Conservation (phyloP, 2,888 invertebrate species). For the Tenthredo notha region DNA sequence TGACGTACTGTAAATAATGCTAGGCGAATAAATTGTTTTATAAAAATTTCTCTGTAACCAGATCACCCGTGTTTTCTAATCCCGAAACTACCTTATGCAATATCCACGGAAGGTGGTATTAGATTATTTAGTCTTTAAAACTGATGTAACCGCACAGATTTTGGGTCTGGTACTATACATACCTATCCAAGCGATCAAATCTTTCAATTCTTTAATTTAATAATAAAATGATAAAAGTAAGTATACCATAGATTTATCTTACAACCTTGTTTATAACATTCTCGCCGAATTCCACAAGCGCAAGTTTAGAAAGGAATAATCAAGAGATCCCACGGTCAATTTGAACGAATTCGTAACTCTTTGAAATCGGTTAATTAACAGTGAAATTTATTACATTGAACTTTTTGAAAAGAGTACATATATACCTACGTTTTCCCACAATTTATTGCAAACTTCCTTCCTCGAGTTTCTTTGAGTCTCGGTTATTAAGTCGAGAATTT, state of each 20-base stretch:
- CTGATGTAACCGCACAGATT: not conserved
- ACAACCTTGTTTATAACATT: not conserved
- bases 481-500: not conserved
- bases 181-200: not conserved
- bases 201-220: not conserved
- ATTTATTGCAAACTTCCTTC: not conserved
- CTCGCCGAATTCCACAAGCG: not conserved
- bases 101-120: not conserved
- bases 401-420: not conserved
- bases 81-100: constrained; percentile 3
- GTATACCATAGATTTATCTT: not conserved
- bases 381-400: constrained; percentile 14
- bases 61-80: constrained; percentile 46
- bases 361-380: not conserved
- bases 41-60: constrained; percentile 44
- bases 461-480: not conserved
- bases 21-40: constrained; percentile 75
- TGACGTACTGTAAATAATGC: constrained; percentile 73
- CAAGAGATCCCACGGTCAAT: constrained; percentile 3
- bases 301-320: not conserved
- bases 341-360: not conserved
- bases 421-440: not conserved
- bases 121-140: not conserved
- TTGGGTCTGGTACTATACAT: not conserved
- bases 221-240: not conserved